Conservation (phyloP, 2,888 invertebrate species). For the Meteorus cinctellus region DNA sequence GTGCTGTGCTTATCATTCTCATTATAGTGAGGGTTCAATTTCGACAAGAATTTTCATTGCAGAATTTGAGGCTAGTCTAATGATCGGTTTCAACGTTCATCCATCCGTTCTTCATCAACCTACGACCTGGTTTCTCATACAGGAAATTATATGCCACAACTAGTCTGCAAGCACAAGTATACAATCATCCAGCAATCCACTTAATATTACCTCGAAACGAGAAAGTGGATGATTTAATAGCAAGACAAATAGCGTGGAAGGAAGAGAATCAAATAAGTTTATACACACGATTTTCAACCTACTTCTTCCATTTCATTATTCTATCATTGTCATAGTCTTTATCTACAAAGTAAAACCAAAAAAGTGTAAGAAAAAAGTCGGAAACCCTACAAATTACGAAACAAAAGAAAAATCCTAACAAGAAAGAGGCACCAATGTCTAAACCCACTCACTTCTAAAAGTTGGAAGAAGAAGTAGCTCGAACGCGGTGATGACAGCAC, state of each 20-base stretch:
- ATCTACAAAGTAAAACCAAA: not conserved
- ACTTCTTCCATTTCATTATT: not conserved
- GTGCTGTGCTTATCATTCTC: not conserved
- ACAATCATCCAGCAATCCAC: not conserved
- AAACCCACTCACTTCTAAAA: not conserved
- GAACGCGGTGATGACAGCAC: not conserved
- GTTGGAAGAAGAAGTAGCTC: not conserved
- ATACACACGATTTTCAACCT: no score
- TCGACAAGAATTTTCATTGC: not conserved
- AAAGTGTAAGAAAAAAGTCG: not conserved
- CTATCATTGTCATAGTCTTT: not conserved
- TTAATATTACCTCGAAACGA: not conserved
- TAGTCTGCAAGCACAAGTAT: not conserved
- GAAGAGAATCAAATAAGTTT: not conserved
- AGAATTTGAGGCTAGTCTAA: not conserved
- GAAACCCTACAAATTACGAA: not conserved
- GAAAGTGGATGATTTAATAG: not conserved
- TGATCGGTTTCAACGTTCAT: slow-evolving; percentile 6
- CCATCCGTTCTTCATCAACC: slow-evolving; percentile 8
- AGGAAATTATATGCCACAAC: slow-evolving; percentile 8
- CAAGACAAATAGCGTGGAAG: not conserved
- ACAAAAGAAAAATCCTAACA: slow-evolving; percentile 8
- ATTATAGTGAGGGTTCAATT: not conserved
- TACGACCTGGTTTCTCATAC: not conserved
- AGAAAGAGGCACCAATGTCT: not conserved